Conservation (phyloP, 2,113 vertebrate species). For the Chionis minor region DNA sequence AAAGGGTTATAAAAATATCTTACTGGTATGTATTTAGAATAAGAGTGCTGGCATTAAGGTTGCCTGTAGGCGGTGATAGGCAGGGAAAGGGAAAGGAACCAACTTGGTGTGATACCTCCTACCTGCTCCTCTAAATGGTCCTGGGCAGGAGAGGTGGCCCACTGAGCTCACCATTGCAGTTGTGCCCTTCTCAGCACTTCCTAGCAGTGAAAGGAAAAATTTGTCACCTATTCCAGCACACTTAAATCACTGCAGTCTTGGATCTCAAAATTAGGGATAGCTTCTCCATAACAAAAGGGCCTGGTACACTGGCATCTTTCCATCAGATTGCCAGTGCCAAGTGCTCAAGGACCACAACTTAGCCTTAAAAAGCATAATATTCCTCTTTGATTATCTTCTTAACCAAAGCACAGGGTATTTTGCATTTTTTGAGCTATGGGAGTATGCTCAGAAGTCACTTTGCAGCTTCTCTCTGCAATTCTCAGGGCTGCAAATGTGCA, state of each 20-base stretch:
- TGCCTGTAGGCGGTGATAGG: not conserved
- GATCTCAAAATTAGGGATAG: not conserved
- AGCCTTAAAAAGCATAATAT: not conserved
- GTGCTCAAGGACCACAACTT: not conserved
- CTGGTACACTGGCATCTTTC: not conserved
- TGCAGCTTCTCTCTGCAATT: not conserved
- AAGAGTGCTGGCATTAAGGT: not conserved
- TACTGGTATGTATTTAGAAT: not conserved
- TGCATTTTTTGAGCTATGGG: not conserved
- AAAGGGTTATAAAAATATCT: not conserved
- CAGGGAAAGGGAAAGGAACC: not conserved
- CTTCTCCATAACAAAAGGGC: not conserved
- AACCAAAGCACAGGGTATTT: not conserved
- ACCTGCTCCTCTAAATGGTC: not conserved
- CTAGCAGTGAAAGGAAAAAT: not conserved
- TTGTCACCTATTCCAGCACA: not conserved
- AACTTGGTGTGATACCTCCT: not conserved
- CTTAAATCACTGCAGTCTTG: not conserved
- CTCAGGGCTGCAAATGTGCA: not conserved
- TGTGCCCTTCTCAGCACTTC: not conserved
- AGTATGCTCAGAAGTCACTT: not conserved
- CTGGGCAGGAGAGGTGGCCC: not conserved
- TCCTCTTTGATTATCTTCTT: not conserved
- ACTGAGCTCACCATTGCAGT: not conserved
- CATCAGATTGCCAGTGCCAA: not conserved